Base-by-base conservation (phyloP, 2,113 vertebrate genomes). In the Nestor notabilis region DNA sequence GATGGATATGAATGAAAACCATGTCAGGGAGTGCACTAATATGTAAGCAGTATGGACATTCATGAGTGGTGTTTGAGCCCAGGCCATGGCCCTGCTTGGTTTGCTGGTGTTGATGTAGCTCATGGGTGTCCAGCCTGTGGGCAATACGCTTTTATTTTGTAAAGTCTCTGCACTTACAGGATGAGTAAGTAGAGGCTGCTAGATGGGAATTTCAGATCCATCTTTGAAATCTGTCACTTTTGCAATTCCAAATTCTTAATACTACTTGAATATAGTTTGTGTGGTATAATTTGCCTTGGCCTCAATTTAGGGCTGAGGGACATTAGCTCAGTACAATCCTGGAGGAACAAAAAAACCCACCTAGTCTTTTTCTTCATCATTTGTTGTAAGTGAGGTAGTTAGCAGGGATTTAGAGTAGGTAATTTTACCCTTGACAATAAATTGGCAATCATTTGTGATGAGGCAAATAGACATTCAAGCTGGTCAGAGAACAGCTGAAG, bases 371-470 rank as follows among this genome's bases (percentile, higher is more conserved):
- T 75, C 64, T 50, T 82, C 33, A 94, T 88, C 3, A 53, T 94
- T 96, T 94, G 86, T 90, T 69, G 71, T 89, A 95, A 95, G 60
- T 95, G 80, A 96, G 76, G 95, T 95, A 97, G 97, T 98, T 96
- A 97, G 87, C 76, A 71, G 80, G 90, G 86, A 94, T 91, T 94
- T 97, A 88, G 76, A 88, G 86, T 52, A 70, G 78, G 89, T 96
- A 95, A 97, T 97, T 97, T 97, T 70, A 87, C 52, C 70, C 84
- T 90, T 92, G 91, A 95, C 97, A 97, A 96, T 97, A 98, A 96
- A 96, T 96, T 4, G 7, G 71, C 95, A 94, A 69, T 97, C 65
- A 91, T 97, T 95, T 83, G 70, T 75, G 96, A 87, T 86, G 93
- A 97, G 84, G 84, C 76, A 97, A 96, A 97, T 80, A 97, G 95